Evolutionary conservation across 2,888 invertebrate species (phyloP), one percentile per base, ranked within the genome.

Genomic region (Platycheirus albimanus): DNA sequence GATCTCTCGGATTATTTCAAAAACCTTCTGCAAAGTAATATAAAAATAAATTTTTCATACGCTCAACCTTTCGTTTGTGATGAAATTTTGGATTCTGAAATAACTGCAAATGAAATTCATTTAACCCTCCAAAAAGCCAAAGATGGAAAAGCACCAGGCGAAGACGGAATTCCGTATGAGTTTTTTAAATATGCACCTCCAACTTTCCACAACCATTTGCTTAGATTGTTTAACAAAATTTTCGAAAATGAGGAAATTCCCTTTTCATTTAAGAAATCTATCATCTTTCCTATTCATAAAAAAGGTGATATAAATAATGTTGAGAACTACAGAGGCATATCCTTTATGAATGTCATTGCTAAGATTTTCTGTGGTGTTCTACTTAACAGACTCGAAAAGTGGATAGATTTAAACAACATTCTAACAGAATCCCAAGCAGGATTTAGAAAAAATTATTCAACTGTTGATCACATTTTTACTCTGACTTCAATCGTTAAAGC

Each of bases 141-240:
- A n/a, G n/a, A n/a, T n/a, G n/a, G n/a, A n/a, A n/a, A n/a, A n/a
- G n/a, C n/a, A n/a, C n/a, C n/a, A n/a, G n/a, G n/a, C n/a, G n/a
- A n/a, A n/a, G n/a, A n/a, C n/a, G n/a, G n/a, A n/a, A n/a, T n/a
- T n/a, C n/a, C n/a, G n/a, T n/a, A n/a, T n/a, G n/a, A n/a, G n/a
- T n/a, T n/a, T n/a, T n/a, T 6, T 43, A 49, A 17, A 43, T 54
- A 56, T 54, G 69, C 70, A 85, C 52, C 64, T 71, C 70, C 64
- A 30, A 43, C 69, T 24, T 56, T 5, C 2, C 49, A 69, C 56
- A 71, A 24, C 45, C 45, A 45, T n/a, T n/a, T n/a, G 8, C 45
- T 45, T 45, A 8, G 11, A 11, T 10, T 36, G 8, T 36, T 7
- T 36, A 10, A 36, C 36, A 36, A 36, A 36, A 10, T 36, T 11